These are phyloP conservation scores for Maccullochella peelii DNA, from an alignment of 2,113 vertebrate species.

Conservation along the genomic window DNA sequence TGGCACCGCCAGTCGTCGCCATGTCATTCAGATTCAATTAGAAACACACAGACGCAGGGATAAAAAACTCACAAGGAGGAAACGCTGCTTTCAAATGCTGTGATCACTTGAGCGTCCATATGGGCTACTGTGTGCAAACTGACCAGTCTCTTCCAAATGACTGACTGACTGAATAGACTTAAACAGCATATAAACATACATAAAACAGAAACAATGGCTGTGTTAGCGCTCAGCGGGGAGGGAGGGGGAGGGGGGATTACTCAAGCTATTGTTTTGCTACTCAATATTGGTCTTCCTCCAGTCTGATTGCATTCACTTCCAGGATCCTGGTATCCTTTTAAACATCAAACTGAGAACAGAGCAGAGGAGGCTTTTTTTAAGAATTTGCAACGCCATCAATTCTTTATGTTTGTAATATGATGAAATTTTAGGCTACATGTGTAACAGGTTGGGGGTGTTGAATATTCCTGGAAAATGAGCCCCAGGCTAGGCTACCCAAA, in stretches of 20 bases:
- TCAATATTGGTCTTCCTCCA: constrained; percentile 44
- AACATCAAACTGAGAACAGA: constrained; percentile 20
- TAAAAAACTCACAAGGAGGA: constrained; percentile 27
- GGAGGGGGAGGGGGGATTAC: constrained; percentile 39
- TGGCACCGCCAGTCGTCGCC: constrained; percentile 49
- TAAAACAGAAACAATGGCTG: constrained; percentile 40
- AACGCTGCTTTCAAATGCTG: neutral
- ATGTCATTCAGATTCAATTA: constrained; percentile 60
- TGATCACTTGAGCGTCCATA: constrained; percentile 10
- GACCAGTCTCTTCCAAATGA: constrained; percentile 21
- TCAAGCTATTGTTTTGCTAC: constrained; percentile 53
- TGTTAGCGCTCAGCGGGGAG: constrained; percentile 1
- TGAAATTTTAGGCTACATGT: constrained; percentile 47
- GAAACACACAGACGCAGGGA: constrained; percentile 40
- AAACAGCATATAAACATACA: constrained; percentile 13
- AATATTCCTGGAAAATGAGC: constrained; percentile 45
- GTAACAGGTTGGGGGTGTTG: constrained; percentile 48
- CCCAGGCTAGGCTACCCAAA: constrained; percentile 29
- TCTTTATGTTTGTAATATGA: constrained; percentile 52
- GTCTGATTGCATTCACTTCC: constrained; percentile 21
- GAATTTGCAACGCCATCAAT: constrained; percentile 40
- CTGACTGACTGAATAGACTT: constrained; percentile 10
- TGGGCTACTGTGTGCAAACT: constrained; percentile 27
- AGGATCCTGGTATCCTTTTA: constrained; percentile 15
- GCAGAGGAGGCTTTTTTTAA: constrained; percentile 24